Percentiles rank a stretch among this genome's conserved stretches.
These are phyloP conservation scores for Cygnus atratus DNA, from an alignment of 2,113 vertebrate species.

Conservation along the genomic window DNA sequence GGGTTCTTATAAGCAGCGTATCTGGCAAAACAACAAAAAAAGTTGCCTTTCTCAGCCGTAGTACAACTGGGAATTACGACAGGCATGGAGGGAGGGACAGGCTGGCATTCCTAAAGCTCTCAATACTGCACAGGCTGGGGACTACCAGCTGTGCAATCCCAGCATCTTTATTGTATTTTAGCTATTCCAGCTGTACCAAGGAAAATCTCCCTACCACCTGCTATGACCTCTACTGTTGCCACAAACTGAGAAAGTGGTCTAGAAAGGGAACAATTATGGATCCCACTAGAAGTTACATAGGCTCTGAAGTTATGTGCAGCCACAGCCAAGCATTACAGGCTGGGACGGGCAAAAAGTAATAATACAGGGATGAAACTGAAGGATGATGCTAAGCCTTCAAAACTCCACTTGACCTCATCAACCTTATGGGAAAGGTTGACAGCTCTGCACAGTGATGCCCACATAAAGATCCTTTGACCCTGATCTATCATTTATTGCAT, in stretches of 20 bases:
- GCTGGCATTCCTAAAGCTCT: accelerated
- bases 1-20: neutral
- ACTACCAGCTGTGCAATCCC: neutral
- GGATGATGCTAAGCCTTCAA: neutral
- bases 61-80: accelerated
- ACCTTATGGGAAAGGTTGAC: neutral
- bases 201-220: neutral
- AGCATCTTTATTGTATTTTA: neutral
- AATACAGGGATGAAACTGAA: neutral
- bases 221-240: neutral
- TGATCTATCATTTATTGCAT: constrained; percentile 22
- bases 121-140: neutral
- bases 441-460: neutral
- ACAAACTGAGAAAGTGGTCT: neutral
- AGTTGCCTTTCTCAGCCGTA: neutral
- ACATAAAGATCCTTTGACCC: neutral
- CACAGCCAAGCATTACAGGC: neutral
- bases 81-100: accelerated
- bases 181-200: neutral
- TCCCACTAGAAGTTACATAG: neutral
- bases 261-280: neutral
- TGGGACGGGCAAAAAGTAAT: neutral
- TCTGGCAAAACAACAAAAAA: neutral
- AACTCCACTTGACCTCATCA: neutral
- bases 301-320: neutral